Evolutionary conservation across 2,888 invertebrate species (phyloP).

Genomic region (Ectobius pallidus): DNA sequence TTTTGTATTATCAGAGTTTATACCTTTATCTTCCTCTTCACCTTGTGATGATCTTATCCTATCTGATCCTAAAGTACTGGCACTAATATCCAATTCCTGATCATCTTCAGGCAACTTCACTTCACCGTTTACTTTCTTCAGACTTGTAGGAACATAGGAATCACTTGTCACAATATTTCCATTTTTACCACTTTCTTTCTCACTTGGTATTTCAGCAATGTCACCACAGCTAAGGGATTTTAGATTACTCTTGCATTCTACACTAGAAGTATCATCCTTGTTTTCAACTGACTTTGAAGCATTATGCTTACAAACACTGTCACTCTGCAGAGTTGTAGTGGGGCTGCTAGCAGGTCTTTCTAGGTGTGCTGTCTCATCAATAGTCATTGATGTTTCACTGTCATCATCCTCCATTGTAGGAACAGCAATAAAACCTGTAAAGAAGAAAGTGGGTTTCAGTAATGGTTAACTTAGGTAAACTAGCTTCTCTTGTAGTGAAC

Average conservation of each 20-base stretch:
- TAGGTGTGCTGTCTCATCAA: background rate
- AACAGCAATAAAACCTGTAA: background rate
- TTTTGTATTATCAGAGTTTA: background rate
- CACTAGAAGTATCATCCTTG: background rate
- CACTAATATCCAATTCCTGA: background rate
- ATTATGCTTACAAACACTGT: background rate
- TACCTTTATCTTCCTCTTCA: slow-evolving; percentile 15
- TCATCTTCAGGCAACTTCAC: slow-evolving; percentile 29
- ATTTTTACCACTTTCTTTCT: background rate
- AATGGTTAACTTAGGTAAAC: no score
- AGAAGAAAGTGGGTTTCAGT: background rate
- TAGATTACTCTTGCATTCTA: background rate
- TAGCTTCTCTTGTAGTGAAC: no score
- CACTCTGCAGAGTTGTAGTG: background rate
- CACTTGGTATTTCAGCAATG: background rate
- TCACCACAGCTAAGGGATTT: background rate
- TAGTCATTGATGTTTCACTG: slow-evolving; percentile 9
- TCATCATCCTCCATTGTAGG: slow-evolving; percentile 26
- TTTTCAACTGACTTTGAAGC: background rate
- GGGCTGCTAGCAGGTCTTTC: background rate
- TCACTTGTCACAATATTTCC: background rate
- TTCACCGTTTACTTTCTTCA: slow-evolving; percentile 39
- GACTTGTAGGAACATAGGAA: slow-evolving; percentile 28
- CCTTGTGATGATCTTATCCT: background rate
- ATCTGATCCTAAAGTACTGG: background rate